Base-by-base conservation (phyloP, 2,888 invertebrate genomes). In the Dicycla oo region DNA sequence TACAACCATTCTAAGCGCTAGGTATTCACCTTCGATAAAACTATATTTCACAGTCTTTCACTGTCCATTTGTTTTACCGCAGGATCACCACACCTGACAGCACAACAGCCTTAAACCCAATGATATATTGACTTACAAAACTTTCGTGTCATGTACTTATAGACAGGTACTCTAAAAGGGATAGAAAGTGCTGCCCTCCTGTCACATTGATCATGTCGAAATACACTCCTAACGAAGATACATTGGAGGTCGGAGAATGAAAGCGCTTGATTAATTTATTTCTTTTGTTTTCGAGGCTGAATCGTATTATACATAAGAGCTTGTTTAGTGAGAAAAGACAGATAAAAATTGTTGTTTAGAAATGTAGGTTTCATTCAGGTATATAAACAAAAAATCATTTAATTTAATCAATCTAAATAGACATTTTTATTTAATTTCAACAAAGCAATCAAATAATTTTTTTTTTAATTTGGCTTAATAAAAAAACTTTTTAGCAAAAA, bases 151-250 rank as follows among this genome's bases (percentile, higher is more conserved):
- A 73, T 13, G 34, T 26, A 49, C 40, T 2, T 20, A 73, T 6
- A 40, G 7, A 49, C 3, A n/a, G n/a, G 13, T 40, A 2, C 40
- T 47, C 26, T 30, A 43, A 47, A 30, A 45, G 34, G 45, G 10
- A 45, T 54, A 49, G 47, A 40, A 2, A 53, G 23, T 7, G n/a
- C 53, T 43, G 15, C 30, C n/a, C 40, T 26, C 53, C 15, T n/a
- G 62, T 53, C 73, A 71, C 62, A 63, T 78, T 54, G 40, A 63
- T 54, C 53, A 57, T 54, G n/a, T n/a, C n/a, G 63, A 72, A 65
- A 47, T 77, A 66, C 43, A 62, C 20, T 49, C n/a, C 11, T 66
- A 66, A 78, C 34, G 63, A 72, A 79, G 78, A 79, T 34, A 78
- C 20, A 79, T 78, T n/a, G 49, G 4, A 34, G 65, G 57, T 64